phyloP scores from a whole-genome alignment of 1,140 invertebrate species.

The Megalopta genalis region DNA sequence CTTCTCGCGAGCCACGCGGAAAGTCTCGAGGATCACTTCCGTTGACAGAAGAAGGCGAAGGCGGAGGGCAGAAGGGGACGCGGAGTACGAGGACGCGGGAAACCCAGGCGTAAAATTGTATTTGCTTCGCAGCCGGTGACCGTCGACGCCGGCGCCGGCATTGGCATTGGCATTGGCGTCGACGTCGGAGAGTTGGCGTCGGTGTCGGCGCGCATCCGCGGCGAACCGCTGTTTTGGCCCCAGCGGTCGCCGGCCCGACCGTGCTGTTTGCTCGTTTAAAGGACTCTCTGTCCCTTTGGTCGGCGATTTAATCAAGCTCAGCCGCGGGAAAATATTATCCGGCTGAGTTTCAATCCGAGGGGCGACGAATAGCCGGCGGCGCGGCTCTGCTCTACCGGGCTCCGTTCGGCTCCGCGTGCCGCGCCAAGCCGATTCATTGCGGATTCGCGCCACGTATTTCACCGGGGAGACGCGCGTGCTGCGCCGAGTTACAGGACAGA shows the following conservation, averaged over 20 bases:
- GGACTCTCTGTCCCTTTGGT: slow-evolving; percentile 7
- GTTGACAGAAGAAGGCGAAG: slow-evolving; percentile 9
- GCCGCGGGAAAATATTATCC: slow-evolving; percentile 56
- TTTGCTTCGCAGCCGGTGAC: slow-evolving; percentile 33
- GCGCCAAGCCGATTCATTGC: slow-evolving; percentile 35
- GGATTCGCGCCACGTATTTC: slow-evolving; percentile 42
- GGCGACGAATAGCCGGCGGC: slow-evolving; percentile 27
- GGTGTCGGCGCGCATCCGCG: slow-evolving; percentile 1
- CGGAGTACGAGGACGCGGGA: slow-evolving; percentile 28
- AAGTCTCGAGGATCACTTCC: slow-evolving; percentile 37
- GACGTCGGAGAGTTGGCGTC: too few species aligned
- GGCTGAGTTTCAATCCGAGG: slow-evolving; percentile 56
- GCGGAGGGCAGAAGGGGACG: background rate
- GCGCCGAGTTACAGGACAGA: background rate
- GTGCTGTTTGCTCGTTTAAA: slow-evolving; percentile 60
- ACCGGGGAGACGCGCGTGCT: background rate
- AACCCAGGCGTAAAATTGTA: slow-evolving; percentile 62
- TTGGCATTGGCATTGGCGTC: background rate
- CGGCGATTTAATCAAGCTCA: slow-evolving; percentile 64
- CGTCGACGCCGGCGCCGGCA: slow-evolving; percentile 13
- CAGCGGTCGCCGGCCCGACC: background rate
- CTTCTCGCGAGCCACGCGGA: slow-evolving; percentile 31
- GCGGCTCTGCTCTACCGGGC: background rate
- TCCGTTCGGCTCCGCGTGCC: too few species aligned
- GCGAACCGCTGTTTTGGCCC: slow-evolving; percentile 7